Conservation (phyloP, 2,888 invertebrate genomes). For the Adineta ricciae region DNA sequence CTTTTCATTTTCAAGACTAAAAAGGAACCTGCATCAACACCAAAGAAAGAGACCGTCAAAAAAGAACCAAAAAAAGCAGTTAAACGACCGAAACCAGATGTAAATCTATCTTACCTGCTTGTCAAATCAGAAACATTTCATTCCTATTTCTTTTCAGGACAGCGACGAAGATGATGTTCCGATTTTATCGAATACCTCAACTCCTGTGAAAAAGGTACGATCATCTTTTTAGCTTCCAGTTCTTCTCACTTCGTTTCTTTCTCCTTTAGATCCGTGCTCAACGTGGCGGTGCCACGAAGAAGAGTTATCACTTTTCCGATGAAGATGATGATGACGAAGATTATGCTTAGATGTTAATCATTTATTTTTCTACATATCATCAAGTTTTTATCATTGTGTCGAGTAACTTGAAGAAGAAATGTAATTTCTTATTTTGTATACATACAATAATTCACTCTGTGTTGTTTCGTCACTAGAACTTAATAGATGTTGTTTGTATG, state of each 20-base stretch:
- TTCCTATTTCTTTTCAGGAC: neutral
- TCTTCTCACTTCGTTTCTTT: neutral
- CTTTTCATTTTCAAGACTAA: neutral
- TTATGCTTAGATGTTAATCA: neutral
- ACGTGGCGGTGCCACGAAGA: neutral
- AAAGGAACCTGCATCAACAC: neutral
- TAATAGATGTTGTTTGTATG: neutral
- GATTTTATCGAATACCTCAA: neutral
- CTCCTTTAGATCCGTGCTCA: neutral
- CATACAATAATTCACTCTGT: conserved; percentile 28
- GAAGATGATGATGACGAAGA: conserved; percentile 16
- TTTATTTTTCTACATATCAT: neutral
- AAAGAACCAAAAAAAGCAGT: neutral
- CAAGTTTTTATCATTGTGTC: too few species aligned
- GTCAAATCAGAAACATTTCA: neutral
- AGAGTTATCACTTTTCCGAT: neutral
- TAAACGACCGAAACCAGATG: neutral
- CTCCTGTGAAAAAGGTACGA: neutral
- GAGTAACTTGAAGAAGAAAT: too few species aligned
- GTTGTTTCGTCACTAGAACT: too few species aligned
- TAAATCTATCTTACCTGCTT: neutral
- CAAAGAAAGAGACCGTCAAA: conserved; percentile 22
- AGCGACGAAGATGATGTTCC: conserved; percentile 26
- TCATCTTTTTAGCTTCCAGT: too few species aligned
- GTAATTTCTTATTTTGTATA: too few species aligned